Evolutionary conservation across 2,113 vertebrate genomes (phyloP).

Genomic region (Carassius carassius): DNA sequence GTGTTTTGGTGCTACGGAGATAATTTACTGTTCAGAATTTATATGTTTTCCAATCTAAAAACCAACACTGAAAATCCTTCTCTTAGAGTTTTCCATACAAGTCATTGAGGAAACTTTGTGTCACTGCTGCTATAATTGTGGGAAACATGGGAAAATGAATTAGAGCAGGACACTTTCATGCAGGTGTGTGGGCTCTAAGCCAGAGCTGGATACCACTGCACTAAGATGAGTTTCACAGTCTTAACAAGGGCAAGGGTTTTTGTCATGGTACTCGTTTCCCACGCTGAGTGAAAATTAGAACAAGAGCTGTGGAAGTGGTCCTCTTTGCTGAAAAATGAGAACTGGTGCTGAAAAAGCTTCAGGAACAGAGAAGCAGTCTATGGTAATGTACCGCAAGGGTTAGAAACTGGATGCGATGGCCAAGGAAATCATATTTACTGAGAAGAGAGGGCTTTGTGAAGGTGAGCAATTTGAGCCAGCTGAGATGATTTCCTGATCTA

Average conservation of each 20-base stretch:
- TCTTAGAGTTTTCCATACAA: neutral
- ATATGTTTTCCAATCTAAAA: neutral
- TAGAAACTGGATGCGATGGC: neutral
- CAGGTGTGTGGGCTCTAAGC: slow-evolving; percentile 12
- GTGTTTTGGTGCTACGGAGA: neutral
- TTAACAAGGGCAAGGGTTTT: neutral
- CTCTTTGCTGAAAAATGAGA: neutral
- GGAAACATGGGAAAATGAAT: slow-evolving; percentile 6
- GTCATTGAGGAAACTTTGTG: neutral
- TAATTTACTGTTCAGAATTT: neutral
- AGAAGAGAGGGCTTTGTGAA: slow-evolving; percentile 11
- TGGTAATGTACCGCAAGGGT: neutral
- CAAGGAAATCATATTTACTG: neutral
- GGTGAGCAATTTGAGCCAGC: neutral
- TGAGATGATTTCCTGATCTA: neutral
- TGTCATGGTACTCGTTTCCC: neutral
- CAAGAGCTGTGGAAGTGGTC: neutral
- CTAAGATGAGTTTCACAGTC: neutral
- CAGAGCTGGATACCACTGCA: neutral
- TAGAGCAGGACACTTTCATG: neutral
- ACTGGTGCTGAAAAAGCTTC: neutral
- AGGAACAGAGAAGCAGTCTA: neutral
- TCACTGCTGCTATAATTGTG: neutral
- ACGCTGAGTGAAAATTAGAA: neutral
- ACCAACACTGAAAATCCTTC: neutral